Evolutionary conservation across 1,140 invertebrate genomes (phyloP).

Genomic region (Physella acuta): DNA sequence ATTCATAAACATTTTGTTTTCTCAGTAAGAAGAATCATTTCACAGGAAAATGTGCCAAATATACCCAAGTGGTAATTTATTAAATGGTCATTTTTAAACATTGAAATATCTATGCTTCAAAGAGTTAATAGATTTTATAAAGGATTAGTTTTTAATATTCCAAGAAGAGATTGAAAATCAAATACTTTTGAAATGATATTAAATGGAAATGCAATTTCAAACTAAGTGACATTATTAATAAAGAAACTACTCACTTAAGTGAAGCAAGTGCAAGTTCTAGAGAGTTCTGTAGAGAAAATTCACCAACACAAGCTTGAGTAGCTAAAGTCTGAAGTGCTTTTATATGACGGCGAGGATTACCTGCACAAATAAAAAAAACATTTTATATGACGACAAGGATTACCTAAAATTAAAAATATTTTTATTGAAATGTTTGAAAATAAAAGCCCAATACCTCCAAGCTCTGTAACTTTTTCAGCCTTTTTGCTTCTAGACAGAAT

Average conservation of each 20-base stretch:
- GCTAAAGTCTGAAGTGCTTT: constrained; percentile 55
- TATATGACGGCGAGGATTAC: constrained; percentile 62
- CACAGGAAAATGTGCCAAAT: too few relatives aligned
- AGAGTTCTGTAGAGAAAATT: constrained; percentile 93
- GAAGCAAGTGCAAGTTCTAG: constrained; percentile 83
- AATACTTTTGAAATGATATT: too few relatives aligned
- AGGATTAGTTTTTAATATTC: too few relatives aligned
- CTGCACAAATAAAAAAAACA: constrained; percentile 34
- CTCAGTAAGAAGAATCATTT: too few relatives aligned
- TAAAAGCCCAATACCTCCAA: constrained; percentile 68
- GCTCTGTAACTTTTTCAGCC: constrained; percentile 86
- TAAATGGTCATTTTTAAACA: too few relatives aligned
- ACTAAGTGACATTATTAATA: too few relatives aligned
- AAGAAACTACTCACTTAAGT: constrained; percentile 64
- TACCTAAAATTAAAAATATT: not conserved
- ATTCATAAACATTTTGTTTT: too few relatives aligned
- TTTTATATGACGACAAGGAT: not conserved
- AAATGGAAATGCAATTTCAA: too few relatives aligned
- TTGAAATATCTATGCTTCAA: too few relatives aligned
- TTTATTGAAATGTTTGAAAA: not conserved
- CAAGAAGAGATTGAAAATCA: too few relatives aligned
- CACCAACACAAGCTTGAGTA: constrained; percentile 69
- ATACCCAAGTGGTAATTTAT: too few relatives aligned
- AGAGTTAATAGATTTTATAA: too few relatives aligned
- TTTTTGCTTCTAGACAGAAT: constrained; percentile 90